Evolutionary conservation across 2,113 vertebrate species (phyloP).

Genomic region (Aldabrachelys gigantea): DNA sequence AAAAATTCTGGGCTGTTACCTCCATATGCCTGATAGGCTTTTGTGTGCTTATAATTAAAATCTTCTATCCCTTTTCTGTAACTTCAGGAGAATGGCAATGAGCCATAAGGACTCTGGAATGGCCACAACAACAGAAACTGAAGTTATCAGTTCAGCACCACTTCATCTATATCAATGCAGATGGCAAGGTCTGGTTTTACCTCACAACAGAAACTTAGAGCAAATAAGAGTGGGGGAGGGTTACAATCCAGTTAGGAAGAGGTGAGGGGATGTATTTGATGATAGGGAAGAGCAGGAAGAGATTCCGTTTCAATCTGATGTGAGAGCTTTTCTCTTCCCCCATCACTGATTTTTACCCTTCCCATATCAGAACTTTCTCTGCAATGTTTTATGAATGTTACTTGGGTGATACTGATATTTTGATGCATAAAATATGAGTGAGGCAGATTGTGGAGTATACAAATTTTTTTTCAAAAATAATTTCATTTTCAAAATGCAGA

Average conservation of each 20-base stretch:
- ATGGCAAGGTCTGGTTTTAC: slow-evolving; percentile 10
- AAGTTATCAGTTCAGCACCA: slow-evolving; percentile 50
- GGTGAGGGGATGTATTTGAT: neutral
- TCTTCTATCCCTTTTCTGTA: slow-evolving; percentile 60
- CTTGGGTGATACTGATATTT: neutral
- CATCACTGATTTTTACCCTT: neutral
- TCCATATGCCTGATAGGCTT: slow-evolving; percentile 60
- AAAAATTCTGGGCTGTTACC: slow-evolving; percentile 72
- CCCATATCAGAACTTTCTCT: neutral
- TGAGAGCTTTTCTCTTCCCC: neutral
- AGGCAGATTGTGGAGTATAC: neutral
- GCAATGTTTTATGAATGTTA: neutral
- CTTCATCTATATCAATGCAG: slow-evolving; percentile 36
- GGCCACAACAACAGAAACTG: slow-evolving; percentile 39
- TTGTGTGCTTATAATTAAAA: slow-evolving; percentile 69
- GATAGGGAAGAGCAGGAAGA: neutral
- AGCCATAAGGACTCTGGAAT: slow-evolving; percentile 62
- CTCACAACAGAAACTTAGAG: slow-evolving; percentile 28
- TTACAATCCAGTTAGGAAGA: neutral
- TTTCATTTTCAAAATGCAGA: neutral
- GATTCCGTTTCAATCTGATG: neutral
- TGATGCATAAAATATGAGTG: neutral
- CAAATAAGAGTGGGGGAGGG: slow-evolving; percentile 6
- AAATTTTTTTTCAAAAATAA: neutral
- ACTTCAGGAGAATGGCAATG: slow-evolving; percentile 74